Percentiles rank a stretch among this genome's conserved stretches.
phyloP scores from a whole-genome alignment of 2,888 invertebrate species.

The Cephalotes varians region DNA sequence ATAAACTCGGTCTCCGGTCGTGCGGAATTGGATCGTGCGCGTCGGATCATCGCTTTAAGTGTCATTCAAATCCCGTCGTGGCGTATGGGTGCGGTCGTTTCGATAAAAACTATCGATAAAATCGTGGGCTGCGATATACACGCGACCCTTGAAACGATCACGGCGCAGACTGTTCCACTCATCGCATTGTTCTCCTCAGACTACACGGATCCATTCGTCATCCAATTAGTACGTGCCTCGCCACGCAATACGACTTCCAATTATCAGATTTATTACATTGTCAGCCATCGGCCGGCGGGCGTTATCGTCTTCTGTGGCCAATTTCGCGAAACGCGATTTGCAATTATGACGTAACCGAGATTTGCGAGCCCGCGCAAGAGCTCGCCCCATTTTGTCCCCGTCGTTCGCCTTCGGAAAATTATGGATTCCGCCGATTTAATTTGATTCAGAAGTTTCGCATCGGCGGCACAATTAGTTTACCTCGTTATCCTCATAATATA shows the following conservation, averaged over 20 bases:
- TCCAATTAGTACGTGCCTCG: conserved; percentile 62
- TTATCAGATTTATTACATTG: conserved; percentile 66
- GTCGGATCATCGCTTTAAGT: conserved; percentile 29
- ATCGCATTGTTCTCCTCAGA: conserved; percentile 19
- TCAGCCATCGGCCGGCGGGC: conserved; percentile 57
- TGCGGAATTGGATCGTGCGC: conserved; percentile 54
- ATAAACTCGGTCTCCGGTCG: conserved; percentile 56
- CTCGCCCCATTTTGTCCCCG: conserved; percentile 31
- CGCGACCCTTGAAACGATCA: conserved; percentile 30
- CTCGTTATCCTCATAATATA: conserved; percentile 54
- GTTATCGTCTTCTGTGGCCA: conserved; percentile 55
- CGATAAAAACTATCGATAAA: conserved; percentile 27
- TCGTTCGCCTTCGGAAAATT: conserved; percentile 49
- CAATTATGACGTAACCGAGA: conserved; percentile 33
- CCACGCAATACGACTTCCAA: conserved; percentile 54
- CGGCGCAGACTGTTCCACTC: not conserved
- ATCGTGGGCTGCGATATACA: not conserved
- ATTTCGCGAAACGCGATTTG: conserved; percentile 65
- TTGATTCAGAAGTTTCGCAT: conserved; percentile 56
- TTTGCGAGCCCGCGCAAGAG: conserved; percentile 6
- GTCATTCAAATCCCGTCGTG: conserved; percentile 35
- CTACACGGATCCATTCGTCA: conserved; percentile 34
- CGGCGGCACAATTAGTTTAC: conserved; percentile 57
- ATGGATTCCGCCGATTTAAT: conserved; percentile 55
- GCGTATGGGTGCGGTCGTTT: conserved; percentile 14